Evolutionary conservation across 1,140 invertebrate genomes (phyloP).

Genomic region (Drosophila orena): DNA sequence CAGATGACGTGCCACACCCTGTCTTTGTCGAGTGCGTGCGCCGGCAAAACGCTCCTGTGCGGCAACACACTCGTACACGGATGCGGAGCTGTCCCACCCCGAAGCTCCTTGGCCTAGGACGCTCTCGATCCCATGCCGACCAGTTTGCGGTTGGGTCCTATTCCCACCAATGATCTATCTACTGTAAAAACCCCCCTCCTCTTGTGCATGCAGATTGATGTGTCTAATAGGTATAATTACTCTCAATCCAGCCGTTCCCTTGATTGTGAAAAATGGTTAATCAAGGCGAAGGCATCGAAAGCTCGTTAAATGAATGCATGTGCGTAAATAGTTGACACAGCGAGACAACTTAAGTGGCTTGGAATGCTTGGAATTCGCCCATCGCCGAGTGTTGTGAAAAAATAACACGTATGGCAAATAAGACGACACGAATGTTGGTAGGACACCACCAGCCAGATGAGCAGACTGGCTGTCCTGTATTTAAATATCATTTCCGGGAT

Average conservation of each 20-base stretch:
- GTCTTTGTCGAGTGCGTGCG: constrained; percentile 41
- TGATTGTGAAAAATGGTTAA: no score
- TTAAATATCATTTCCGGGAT: background rate
- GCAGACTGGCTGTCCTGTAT: background rate
- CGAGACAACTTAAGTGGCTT: constrained; percentile 35
- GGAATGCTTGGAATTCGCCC: constrained; percentile 44
- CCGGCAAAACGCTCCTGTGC: constrained; percentile 10
- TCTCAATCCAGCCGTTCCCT: no score
- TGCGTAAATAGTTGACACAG: constrained; percentile 61
- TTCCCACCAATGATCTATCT: background rate
- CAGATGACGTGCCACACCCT: constrained; percentile 63
- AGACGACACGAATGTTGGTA: constrained; percentile 26
- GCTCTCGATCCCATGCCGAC: background rate
- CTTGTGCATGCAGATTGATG: no score
- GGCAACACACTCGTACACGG: background rate
- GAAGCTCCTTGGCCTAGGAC: constrained; percentile 51
- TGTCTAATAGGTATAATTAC: no score
- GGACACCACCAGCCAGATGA: constrained; percentile 6
- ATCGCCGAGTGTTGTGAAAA: constrained; percentile 12
- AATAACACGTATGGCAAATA: background rate
- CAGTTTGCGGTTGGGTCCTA: background rate
- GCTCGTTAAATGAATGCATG: constrained; percentile 55
- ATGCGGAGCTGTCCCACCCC: constrained; percentile 28
- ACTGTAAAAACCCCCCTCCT: no score
- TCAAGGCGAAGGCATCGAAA: constrained; percentile 4